Evolutionary conservation across 2,888 invertebrate genomes (phyloP), one percentile per base, ranked within the genome.

Genomic region (Melanotus villosus): DNA sequence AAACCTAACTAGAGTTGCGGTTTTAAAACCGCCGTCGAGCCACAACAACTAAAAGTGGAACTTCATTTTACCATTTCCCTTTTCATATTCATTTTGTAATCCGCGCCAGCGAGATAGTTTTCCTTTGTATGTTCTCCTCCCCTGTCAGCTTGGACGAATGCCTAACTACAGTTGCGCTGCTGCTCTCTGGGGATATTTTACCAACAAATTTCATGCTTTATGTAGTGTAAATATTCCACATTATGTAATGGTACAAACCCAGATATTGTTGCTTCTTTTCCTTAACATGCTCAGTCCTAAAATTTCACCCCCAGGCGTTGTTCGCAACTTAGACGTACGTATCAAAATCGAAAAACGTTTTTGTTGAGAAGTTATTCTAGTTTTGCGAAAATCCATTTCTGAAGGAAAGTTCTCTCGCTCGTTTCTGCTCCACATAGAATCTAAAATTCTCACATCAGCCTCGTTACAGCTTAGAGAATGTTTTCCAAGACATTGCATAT

Each of bases 151-250:
- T 68, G 68, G 68, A 58, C 68, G 68, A 64, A 64, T 62, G 68
- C 68, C 68, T 63, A 68, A 59, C 58, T 59, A 68, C 52, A 64
- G 32, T 65, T 43, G 32, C 45, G 19, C 30, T 50, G 43, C 52
- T 30, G 36, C 41, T 64, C 26, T 59, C 58, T 7, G 21, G 52
- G 32, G 54, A 64, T 64, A 59, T 68, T 68, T 68, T 68, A 68
- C 68, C 64, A 64, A 68, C 68, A 68, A 68, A 68, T 68, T 68
- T 68, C 59, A 58, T 59, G 64, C 64, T 68, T 68, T 68, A 68
- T 68, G 64, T 68, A 68, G 38, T 64, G 68, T 68, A 64, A 68
- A 68, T 63, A 64, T 68, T 68, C 58, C 7, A 19, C 54, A 38
- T 62, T 60, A 67, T 67, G 60, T 54, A 67, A 62, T 47, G 56